A percentile compares a stretch with the other conserved stretches of the same genome.
These are phyloP conservation scores for Phoebastria nigripes DNA, from an alignment of 2,797 vertebrate species.

Conservation along the genomic window DNA sequence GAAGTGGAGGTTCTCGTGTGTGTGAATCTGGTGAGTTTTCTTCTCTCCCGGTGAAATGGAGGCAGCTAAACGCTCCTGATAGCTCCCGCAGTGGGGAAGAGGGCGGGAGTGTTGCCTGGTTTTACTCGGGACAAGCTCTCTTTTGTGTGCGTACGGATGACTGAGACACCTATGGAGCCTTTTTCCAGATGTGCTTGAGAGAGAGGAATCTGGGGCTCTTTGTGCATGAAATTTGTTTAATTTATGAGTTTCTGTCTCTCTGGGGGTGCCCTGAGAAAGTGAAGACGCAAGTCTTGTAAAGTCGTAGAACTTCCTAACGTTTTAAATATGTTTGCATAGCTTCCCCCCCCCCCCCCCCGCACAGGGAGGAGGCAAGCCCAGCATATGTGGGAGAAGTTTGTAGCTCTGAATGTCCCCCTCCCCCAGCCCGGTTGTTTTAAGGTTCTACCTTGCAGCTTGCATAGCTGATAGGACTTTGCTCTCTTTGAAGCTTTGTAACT, in stretches of 20 bases:
- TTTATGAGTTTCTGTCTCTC: background rate
- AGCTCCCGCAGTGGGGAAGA: background rate
- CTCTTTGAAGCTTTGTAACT: background rate
- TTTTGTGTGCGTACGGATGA: slow-evolving; percentile 10
- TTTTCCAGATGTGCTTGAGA: slow-evolving; percentile 38
- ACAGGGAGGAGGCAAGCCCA: background rate
- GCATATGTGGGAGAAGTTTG: background rate
- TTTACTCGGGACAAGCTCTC: background rate
- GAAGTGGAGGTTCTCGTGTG: background rate
- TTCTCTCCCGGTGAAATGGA: background rate
- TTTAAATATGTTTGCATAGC: slow-evolving; percentile 7
- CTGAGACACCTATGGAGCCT: background rate
- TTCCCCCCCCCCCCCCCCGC: background rate
- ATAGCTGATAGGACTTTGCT: background rate
- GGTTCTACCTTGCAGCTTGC: background rate
- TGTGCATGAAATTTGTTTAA: background rate
- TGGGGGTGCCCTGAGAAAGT: background rate
- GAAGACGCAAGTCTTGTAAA: background rate
- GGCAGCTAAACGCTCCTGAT: background rate
- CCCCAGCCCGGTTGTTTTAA: background rate
- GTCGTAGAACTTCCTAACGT: background rate
- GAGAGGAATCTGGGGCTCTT: background rate
- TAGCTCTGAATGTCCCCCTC: background rate
- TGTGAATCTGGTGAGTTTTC: background rate
- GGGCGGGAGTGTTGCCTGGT: background rate